phyloP scores from a whole-genome alignment of 1,140 invertebrate genomes.

The Leptinotarsa defecta region DNA sequence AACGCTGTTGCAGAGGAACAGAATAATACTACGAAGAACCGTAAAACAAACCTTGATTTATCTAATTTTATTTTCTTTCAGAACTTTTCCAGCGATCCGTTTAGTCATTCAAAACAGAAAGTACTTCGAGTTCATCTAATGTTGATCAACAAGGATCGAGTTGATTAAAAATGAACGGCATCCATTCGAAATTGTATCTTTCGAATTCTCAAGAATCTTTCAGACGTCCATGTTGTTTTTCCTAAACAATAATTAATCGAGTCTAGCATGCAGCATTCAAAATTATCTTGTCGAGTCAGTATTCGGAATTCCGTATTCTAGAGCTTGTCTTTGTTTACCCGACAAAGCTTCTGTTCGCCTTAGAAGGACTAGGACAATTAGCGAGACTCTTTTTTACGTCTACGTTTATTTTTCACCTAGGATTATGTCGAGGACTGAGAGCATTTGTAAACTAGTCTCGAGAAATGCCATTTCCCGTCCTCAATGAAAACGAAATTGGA shows the following conservation, averaged over 20 bases:
- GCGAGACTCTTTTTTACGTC: background rate
- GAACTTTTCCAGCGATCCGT: no score
- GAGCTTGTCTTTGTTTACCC: background rate
- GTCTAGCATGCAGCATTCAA: background rate
- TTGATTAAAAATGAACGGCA: background rate
- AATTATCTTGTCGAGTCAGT: background rate
- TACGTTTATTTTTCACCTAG: background rate
- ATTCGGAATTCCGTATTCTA: background rate
- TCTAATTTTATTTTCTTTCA: no score
- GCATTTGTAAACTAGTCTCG: background rate
- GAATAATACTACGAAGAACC: no score
- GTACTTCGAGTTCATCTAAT: background rate
- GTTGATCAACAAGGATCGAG: background rate
- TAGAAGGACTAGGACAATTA: background rate
- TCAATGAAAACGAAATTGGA: conserved; percentile 8
- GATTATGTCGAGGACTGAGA: background rate
- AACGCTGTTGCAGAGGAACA: no score
- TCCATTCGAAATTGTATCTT: background rate
- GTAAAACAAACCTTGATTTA: no score
- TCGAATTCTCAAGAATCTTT: background rate
- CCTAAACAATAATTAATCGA: background rate
- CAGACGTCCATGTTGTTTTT: background rate
- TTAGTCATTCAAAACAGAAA: no score
- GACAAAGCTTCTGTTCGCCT: background rate
- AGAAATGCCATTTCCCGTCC: conserved; percentile 2